Evolutionary conservation across 2,888 invertebrate genomes (phyloP), one percentile per base, ranked within the genome.

Genomic region (Gnatocerus cornutus): DNA sequence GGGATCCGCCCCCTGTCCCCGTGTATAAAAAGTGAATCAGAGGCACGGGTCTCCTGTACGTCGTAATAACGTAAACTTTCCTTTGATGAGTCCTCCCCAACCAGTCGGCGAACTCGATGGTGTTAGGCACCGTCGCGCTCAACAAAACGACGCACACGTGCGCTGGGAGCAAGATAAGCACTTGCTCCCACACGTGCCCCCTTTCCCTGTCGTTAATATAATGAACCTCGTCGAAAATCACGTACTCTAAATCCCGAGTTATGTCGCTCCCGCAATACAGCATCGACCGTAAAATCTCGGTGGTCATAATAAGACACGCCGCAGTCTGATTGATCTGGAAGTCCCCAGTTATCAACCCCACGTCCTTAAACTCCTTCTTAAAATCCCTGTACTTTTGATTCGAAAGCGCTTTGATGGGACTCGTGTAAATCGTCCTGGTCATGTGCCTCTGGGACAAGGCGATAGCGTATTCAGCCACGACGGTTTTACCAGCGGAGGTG

Each of bases 111-210:
- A 99, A 96, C 84, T 98, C 95, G 71, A 96, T 87, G 0, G 97
- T 94, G 84, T 99, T 99, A 0, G 99, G 99, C 16, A 99, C 99
- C 0, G 99, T 99, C 0, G 99, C 99, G 82, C 97, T 98, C 45
- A 99, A 86, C 91, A 99, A 93, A 29, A 99, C 97, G 71, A 99
- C 97, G 77, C 93, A 95, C 5, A 99, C 97, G 83, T 97, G 96
- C 4, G 93, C 90, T 0, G 99, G 99, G 59, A 99, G 85, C 82
- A 99, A 89, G 77, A 99, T 99, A 2, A 99, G 87, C 3, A 84
- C 97, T 86, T 99, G 99, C 85, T 99, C 99, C 99, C 99, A 99
- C 0, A 99, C 99, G 81, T 99, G 97, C 8, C 99, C 99, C 72
- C 99, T 88, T 91, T 84, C 84, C 69, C 81, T 80, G 68, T 99